phyloP scores from a whole-genome alignment of 2,113 vertebrate species.

The Odocoileus virginianus region DNA sequence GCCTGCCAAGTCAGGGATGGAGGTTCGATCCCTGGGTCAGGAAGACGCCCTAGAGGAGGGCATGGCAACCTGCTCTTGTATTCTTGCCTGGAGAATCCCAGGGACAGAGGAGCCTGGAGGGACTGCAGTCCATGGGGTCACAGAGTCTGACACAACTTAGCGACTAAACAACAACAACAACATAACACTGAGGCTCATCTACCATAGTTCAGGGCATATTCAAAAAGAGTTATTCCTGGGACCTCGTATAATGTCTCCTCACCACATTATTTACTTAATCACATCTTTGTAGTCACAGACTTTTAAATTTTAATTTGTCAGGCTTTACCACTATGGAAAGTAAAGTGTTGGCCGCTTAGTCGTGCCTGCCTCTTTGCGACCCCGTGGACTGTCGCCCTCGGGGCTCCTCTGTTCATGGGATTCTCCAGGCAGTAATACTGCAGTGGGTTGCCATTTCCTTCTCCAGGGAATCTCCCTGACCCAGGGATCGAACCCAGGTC shows the following conservation, averaged over 20 bases:
- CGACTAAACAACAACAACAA: not conserved
- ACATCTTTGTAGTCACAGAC: not conserved
- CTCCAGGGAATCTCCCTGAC: not conserved
- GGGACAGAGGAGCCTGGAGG: too few species aligned
- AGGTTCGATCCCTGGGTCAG: not conserved
- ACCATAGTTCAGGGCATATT: not conserved
- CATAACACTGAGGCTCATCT: not conserved
- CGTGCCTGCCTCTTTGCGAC: not conserved
- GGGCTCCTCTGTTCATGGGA: not conserved
- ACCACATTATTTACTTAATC: not conserved
- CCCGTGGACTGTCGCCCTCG: not conserved
- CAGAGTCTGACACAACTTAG: not conserved
- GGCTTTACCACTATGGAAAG: not conserved
- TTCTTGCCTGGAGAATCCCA: not conserved
- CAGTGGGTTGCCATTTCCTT: not conserved
- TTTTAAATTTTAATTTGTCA: not conserved
- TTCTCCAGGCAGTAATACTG: not conserved
- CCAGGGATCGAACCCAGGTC: not conserved
- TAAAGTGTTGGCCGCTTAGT: not conserved
- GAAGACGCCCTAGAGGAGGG: not conserved
- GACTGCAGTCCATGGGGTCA: not conserved
- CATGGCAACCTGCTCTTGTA: not conserved
- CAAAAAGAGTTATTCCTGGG: not conserved
- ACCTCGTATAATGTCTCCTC: not conserved
- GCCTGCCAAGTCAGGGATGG: not conserved